These are phyloP conservation scores for Bhutanitis thaidina DNA, from an alignment of 2,888 invertebrate species.

Conservation along the genomic window DNA sequence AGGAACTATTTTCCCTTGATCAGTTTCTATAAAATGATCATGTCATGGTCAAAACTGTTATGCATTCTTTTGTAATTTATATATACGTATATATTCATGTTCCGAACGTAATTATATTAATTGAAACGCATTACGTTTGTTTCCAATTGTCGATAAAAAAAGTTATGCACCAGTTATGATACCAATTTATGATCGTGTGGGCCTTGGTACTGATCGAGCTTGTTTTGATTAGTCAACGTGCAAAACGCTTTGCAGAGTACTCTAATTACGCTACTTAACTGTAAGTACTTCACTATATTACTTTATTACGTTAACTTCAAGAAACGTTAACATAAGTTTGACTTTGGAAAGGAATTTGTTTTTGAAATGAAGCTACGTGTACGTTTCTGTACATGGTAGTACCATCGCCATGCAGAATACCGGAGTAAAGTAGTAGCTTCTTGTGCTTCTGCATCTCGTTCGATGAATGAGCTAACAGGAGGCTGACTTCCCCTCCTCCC, in stretches of 20 bases:
- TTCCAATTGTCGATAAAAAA: neutral
- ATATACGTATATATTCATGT: too few relatives aligned
- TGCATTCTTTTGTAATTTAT: too few relatives aligned
- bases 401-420: too few relatives aligned
- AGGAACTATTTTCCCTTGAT: too few relatives aligned
- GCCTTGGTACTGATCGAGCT: slow-evolving; percentile 4
- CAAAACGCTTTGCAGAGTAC: slow-evolving; percentile 4
- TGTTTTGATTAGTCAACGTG: slow-evolving; percentile 17
- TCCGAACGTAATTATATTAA: neutral
- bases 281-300: slow-evolving; percentile 15
- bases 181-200: slow-evolving; percentile 13
- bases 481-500: too few relatives aligned
- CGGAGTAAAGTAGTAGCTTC: too few relatives aligned
- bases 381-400: too few relatives aligned
- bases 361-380: too few relatives aligned
- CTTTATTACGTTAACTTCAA: slow-evolving; percentile 15
- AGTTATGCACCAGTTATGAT: slow-evolving; percentile 3
- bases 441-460: too few relatives aligned
- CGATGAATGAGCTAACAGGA: too few relatives aligned
- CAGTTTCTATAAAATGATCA: too few relatives aligned
- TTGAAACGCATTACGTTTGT: neutral
- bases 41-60: too few relatives aligned
- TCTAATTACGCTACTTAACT: slow-evolving; percentile 11
- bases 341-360: neutral
- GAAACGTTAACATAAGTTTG: slow-evolving; percentile 1